Evolutionary conservation across 2,113 vertebrate genomes (phyloP), one percentile per base, ranked within the genome.

Genomic region (Oncorhynchus kisutch): DNA sequence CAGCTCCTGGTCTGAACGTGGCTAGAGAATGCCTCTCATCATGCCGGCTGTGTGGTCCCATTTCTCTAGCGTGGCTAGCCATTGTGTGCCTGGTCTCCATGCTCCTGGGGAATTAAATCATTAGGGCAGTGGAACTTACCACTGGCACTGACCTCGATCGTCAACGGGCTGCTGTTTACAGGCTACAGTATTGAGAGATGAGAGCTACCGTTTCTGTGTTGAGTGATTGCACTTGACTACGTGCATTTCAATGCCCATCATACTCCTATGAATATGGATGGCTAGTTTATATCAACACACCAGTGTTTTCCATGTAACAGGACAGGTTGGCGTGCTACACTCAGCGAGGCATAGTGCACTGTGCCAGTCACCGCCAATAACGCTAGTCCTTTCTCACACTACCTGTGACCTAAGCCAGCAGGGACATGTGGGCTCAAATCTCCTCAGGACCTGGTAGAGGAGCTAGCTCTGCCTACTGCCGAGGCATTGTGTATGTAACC

Each of bases 21-120:
- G 29, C 67, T 51, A 25, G 78, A 86, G 89, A 90, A 89, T 74
- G 80, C 60, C 70, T 74, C 68, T 85, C 83, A 72, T 72, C 72
- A 74, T 74, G 80, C 77, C 78, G 75, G 73, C 78, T 81, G 25
- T 5, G 49, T 66, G 72, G 78, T 86, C 86, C 20, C 54, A 76
- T 71, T 77, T 81, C 84, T 84, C 76, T 57, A 83, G 79, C 78
- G 72, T 29, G 70, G 78, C 57, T 73, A 67, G 70, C 79, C 75
- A 76, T 82, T 85, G 77, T 83, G 84, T 27, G 51, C 78, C 77
- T 76, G 20, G 88, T 90, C 87, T 88, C 84, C 84, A 82, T 84
- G 76, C 81, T 84, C 79, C 79, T 75, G 59, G n/a, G 85, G 79
- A 89, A 87, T 85, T 78, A 80, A 71, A 82, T 88, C 89, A 87